phyloP scores from a whole-genome alignment of 2,113 vertebrate species.

The Thomomys bottae region DNA sequence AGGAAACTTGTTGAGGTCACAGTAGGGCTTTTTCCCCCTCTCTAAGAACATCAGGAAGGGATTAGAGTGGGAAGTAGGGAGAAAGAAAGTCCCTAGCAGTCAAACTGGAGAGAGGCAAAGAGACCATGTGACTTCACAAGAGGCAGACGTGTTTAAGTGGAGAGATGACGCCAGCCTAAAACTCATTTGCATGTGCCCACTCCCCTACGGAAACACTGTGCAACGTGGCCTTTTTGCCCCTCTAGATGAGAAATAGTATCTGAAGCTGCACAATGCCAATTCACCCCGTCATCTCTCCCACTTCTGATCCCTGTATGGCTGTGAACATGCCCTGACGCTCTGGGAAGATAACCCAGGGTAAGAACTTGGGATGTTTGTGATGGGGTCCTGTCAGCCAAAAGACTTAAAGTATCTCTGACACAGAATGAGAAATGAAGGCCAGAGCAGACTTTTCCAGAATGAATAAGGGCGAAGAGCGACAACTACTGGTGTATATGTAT shows the following conservation, averaged over 20 bases:
- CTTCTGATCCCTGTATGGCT: not conserved
- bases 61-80: not conserved
- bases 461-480: not conserved
- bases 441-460: not conserved
- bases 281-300: not conserved
- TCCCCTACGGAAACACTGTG: not conserved
- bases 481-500: conserved; percentile 44
- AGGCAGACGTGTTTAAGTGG: not conserved
- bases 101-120: not conserved
- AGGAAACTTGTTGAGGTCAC: not conserved
- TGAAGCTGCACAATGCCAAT: not conserved
- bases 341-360: not conserved
- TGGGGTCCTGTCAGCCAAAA: not conserved
- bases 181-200: no score
- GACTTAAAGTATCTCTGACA: not conserved
- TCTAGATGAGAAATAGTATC: not conserved
- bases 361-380: not conserved
- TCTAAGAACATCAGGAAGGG: not conserved
- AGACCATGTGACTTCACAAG: not conserved
- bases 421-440: not conserved
- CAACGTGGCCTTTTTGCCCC: not conserved
- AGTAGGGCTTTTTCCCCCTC: not conserved
- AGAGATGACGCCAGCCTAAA: not conserved
- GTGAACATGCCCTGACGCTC: not conserved
- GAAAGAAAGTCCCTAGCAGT: not conserved